phyloP scores from a whole-genome alignment of 2,888 invertebrate genomes.

The Ashinkailepas kermadecensis region DNA sequence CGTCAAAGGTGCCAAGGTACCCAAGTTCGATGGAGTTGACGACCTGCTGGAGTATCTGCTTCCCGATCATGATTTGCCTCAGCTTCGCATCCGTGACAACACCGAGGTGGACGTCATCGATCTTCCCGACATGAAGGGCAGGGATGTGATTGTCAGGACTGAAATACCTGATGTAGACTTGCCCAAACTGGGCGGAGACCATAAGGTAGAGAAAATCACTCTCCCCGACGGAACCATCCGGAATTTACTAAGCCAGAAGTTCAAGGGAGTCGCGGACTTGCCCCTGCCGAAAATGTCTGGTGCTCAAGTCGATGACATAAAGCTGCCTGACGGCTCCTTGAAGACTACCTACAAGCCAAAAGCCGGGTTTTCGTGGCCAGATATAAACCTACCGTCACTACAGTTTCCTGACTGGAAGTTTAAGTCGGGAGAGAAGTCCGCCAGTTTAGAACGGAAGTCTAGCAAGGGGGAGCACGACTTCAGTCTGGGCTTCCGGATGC shows the following conservation, averaged over 20 bases:
- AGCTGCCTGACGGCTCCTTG: not conserved
- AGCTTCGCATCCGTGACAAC: not conserved
- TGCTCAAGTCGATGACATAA: not conserved
- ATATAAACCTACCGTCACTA: not conserved
- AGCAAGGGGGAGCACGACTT: not conserved
- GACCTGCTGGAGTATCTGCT: not conserved
- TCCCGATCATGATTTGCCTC: not conserved
- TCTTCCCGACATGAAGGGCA: not conserved
- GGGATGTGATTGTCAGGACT: not conserved
- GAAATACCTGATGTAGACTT: not conserved
- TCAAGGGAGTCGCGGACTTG: not conserved
- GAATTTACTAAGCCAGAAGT: not conserved
- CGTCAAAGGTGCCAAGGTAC: not conserved
- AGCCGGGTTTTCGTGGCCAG: conserved; percentile 3
- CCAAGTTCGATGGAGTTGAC: conserved; percentile 3
- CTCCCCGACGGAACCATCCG: not conserved
- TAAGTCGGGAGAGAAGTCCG: not conserved
- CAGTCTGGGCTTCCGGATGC: not conserved
- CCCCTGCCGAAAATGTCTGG: not conserved
- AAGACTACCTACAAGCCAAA: conserved; percentile 1
- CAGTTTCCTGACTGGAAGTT: conserved; percentile 6
- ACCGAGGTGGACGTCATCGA: conserved; percentile 4
- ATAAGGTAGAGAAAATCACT: not conserved
- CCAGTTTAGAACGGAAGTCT: not conserved
- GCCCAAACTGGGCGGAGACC: not conserved